phyloP scores from a whole-genome alignment of 2,797 vertebrate species.

The Malurus splendens region DNA sequence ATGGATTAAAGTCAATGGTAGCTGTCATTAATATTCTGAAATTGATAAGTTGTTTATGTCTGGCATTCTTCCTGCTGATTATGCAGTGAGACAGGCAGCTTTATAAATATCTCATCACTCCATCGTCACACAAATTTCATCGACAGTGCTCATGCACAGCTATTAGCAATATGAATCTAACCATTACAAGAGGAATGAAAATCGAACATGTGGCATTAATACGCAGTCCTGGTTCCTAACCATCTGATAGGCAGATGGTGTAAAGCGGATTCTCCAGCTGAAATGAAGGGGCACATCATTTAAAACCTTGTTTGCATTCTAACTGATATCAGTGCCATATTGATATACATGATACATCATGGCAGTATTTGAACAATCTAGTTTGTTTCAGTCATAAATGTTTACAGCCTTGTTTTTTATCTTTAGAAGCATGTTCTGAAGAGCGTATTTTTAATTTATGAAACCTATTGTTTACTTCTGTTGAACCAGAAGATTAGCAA shows the following conservation, averaged over 20 bases:
- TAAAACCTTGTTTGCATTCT: slow-evolving; percentile 99
- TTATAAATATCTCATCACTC: slow-evolving; percentile 88
- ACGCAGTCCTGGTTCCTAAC: slow-evolving; percentile 88
- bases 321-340: slow-evolving; percentile 98
- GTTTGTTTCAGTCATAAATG: slow-evolving; percentile 83
- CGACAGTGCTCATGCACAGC: slow-evolving; percentile 86
- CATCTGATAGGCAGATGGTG: slow-evolving; percentile 98
- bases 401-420: slow-evolving; percentile 80
- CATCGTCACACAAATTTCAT: slow-evolving; percentile 84
- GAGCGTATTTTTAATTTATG: slow-evolving; percentile 80
- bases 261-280: slow-evolving; percentile 88
- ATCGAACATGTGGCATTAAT: slow-evolving; percentile 94
- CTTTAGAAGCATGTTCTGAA: slow-evolving; percentile 77
- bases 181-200: slow-evolving; percentile 83
- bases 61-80: slow-evolving; percentile 79
- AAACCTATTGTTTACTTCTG: slow-evolving; percentile 80
- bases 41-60: slow-evolving; percentile 77
- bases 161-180: slow-evolving; percentile 89
- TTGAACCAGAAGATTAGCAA: slow-evolving; percentile 76
- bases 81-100: slow-evolving; percentile 80
- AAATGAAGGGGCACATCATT: slow-evolving; percentile 97
- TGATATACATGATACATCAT: slow-evolving; percentile 98
- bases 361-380: slow-evolving; percentile 85
- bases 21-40: slow-evolving; percentile 75
- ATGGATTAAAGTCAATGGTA: slow-evolving; percentile 56